Percentiles rank a stretch among this genome's conserved stretches.
These are phyloP conservation scores for Lerista edwardsae DNA, from an alignment of 2,797 vertebrate genomes.

Conservation along the genomic window DNA sequence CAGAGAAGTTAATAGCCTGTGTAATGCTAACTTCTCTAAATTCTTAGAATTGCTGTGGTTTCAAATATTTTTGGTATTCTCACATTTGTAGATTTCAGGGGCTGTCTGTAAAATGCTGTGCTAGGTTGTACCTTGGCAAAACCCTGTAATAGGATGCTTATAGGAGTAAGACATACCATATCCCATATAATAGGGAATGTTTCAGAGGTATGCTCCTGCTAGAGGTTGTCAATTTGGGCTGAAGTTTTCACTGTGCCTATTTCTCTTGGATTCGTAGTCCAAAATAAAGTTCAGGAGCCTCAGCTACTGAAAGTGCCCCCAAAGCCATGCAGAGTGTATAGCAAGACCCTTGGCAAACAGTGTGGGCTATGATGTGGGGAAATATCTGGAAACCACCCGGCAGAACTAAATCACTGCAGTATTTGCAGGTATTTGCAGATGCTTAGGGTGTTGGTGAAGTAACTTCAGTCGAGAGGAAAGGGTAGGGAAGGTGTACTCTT, in stretches of 20 bases:
- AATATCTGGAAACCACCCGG: too few species aligned
- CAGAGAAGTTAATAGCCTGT: conserved; percentile 55
- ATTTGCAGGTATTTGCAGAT: too few species aligned
- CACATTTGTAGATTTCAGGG: conserved; percentile 52
- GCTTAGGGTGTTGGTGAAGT: too few species aligned
- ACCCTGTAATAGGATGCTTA: neutral
- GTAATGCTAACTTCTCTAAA: conserved; percentile 61
- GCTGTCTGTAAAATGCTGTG: conserved; percentile 21
- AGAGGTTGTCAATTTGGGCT: neutral
- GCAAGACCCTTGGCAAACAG: too few species aligned
- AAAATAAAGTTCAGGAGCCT: neutral
- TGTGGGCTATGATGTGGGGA: too few species aligned
- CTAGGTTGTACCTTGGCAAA: conserved; percentile 21
- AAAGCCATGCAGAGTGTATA: too few species aligned
- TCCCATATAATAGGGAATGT: too few species aligned
- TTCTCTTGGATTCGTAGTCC: neutral
- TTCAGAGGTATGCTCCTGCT: neutral
- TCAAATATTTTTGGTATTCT: conserved; percentile 62
- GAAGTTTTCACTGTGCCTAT: neutral
- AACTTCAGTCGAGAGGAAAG: too few species aligned
- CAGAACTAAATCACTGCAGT: too few species aligned
- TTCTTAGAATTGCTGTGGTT: conserved; percentile 64
- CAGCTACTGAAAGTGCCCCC: too few species aligned
- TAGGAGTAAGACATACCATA: too few species aligned
- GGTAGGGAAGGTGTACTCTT: too few species aligned